Base-by-base conservation (phyloP, 2,888 invertebrate species). In the Drosophila anceps region DNA sequence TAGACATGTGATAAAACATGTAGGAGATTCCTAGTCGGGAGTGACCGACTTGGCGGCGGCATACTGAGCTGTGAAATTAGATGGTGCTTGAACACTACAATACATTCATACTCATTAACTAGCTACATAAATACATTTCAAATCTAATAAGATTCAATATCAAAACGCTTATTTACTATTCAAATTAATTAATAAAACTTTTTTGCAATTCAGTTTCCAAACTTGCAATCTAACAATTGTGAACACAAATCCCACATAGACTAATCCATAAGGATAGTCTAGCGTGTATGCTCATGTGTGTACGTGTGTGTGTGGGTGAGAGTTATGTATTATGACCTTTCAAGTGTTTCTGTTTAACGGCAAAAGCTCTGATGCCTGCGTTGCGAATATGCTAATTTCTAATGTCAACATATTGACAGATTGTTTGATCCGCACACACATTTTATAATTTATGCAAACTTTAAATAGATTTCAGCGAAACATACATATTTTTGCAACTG, bases 381-480 rank as follows among this genome's bases (percentile, higher is more conserved):
- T 48, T 51, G 57, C 57, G 54, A 71, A 77, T 84, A 90, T 90
- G 84, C 74, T 82, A 82, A 90, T 90, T 80, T 82, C 55, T 76
- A 55, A 57, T 82, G 75, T 76, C 80, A 91, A 81, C 79, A 83
- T 71, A 81, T 91, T 88, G 84, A 86, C 71, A 73, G 57, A 68
- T 75, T 73, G 31, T 63, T 35, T 65, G 63, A 63, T 43, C 29
- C 27, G 12, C 29, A 9, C 27, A 46, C 44, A 27, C 60, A 54
- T 12, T 51, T 63, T 69, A 59, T 76, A 82, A 80, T 80, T 76
- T 76, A 72, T 84, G 79, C 63, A 64, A 61, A 66, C 62, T 68
- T 69, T 51, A 63, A 74, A 50, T 50, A 31, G 10, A 50, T 31
- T 50, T 31, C 12, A 12, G 31, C 48, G 48, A 18, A 48, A 31